A percentile compares a stretch with the other conserved stretches of the same genome.
Conservation (phyloP, 2,113 vertebrate species). For the Dermatemys mawii region DNA sequence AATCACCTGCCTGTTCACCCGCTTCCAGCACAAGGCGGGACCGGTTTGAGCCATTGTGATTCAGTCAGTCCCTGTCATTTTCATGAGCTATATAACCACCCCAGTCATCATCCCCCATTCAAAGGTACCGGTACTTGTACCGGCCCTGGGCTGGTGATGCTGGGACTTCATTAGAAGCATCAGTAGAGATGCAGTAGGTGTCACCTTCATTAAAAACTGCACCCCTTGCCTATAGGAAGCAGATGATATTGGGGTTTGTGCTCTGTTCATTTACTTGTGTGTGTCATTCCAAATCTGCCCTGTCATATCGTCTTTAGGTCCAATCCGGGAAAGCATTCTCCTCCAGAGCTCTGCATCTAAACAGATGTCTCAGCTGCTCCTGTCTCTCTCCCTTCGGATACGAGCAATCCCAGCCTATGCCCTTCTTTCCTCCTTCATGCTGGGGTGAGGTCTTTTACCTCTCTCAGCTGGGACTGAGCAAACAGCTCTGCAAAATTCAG, state of each 20-base stretch:
- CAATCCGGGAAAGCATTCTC: not conserved
- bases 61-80: not conserved
- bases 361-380: not conserved
- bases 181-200: not conserved
- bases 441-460: rapidly evolving
- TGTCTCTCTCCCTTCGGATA: rapidly evolving
- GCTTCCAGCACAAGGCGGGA: not conserved
- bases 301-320: not conserved
- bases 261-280: not conserved
- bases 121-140: not conserved
- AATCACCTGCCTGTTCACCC: not conserved
- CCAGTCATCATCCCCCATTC: not conserved
- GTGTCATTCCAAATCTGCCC: not conserved
- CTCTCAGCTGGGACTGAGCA: rapidly evolving
- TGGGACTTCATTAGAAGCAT: no score
- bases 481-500: not conserved
- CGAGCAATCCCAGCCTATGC: not conserved
- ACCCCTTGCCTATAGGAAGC: not conserved
- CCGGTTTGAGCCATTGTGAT: not conserved
- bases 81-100: not conserved
- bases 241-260: not conserved
- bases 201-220: not conserved
- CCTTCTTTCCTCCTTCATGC: not conserved
- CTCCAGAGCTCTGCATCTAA: not conserved
- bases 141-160: not conserved